Conservation (phyloP, 2,888 invertebrate species). For the Dione juno region DNA sequence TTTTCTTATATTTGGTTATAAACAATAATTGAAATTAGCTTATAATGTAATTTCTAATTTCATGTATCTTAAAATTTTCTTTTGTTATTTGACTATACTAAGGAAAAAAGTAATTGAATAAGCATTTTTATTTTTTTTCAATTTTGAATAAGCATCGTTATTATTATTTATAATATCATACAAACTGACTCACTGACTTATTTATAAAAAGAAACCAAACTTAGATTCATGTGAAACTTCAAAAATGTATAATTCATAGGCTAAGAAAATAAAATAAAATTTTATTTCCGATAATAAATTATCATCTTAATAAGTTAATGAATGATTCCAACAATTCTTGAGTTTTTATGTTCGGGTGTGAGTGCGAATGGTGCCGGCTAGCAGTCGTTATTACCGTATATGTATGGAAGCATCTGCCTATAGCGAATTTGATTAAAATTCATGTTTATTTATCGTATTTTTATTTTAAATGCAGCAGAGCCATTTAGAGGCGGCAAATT, state of each 20-base stretch:
- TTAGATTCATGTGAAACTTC: conserved; percentile 8
- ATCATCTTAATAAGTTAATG: conserved; percentile 82
- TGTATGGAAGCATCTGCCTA: conserved; percentile 76
- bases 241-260: conserved; percentile 49
- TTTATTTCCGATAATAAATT: conserved; percentile 68
- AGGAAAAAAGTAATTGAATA: no score
- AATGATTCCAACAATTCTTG: conserved; percentile 76
- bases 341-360: conserved; percentile 67
- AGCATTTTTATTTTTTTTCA: no score
- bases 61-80: no score
- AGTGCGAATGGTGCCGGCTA: conserved; percentile 53
- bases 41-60: neutral
- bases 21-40: neutral
- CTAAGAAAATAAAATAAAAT: conserved; percentile 68
- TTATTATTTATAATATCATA: no score
- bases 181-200: neutral
- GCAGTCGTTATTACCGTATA: conserved; percentile 76
- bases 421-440: conserved; percentile 81
- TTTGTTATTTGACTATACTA: no score
- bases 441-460: conserved; percentile 76
- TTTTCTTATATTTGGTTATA: neutral
- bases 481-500: conserved; percentile 41
- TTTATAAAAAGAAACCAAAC: neutral
- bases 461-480: conserved; percentile 45
- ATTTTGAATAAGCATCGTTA: no score